Conservation (phyloP, 2,797 vertebrate species). For the Ispidina picta region DNA sequence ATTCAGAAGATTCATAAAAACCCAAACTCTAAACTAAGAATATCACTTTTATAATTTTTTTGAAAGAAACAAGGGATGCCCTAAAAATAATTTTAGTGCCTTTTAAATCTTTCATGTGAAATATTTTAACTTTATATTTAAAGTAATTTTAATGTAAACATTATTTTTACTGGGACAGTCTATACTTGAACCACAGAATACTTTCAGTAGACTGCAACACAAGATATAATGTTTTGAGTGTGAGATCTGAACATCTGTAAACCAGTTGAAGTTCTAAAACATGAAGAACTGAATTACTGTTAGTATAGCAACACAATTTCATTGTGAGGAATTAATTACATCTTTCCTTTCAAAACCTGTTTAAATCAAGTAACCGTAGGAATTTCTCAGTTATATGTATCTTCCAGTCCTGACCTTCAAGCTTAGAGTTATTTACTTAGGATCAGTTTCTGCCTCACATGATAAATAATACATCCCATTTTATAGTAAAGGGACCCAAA, state of each 20-base stretch:
- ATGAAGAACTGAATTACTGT: background rate
- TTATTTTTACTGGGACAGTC: background rate
- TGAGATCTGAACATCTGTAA: background rate
- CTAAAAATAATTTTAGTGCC: background rate
- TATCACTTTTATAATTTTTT: background rate
- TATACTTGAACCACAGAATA: background rate
- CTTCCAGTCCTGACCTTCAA: background rate
- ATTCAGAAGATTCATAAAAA: background rate
- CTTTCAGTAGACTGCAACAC: background rate
- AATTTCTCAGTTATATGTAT: background rate
- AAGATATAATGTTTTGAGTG: background rate
- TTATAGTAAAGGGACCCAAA: background rate
- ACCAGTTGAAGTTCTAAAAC: background rate
- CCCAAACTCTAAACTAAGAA: background rate
- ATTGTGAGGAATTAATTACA: background rate
- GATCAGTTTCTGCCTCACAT: background rate
- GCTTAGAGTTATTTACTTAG: background rate
- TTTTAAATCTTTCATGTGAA: background rate
- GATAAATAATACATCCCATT: background rate
- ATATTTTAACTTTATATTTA: background rate
- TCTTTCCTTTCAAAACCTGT: background rate
- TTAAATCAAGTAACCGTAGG: background rate
- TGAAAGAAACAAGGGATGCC: background rate
- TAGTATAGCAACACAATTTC: background rate
- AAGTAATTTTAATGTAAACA: background rate